Evolutionary conservation across 2,888 invertebrate species (phyloP).

Genomic region (Brachyopa scutellaris): DNA sequence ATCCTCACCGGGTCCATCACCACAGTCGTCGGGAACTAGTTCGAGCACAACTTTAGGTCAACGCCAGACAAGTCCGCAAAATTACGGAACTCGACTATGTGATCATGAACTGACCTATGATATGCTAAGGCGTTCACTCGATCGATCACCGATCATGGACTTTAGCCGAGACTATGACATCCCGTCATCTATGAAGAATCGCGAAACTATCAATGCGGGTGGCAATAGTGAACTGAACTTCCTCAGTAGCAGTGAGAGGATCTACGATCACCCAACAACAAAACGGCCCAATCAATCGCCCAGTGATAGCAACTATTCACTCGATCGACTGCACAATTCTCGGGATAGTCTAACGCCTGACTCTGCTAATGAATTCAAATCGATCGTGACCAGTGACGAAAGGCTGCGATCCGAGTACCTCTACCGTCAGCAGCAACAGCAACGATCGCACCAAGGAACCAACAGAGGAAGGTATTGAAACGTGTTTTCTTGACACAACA

Average conservation of each 20-base stretch:
- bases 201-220: constrained; percentile 80
- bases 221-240: constrained; percentile 81
- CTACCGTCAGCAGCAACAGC: constrained; percentile 76
- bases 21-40: constrained; percentile 77
- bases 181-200: constrained; percentile 76
- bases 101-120: constrained; percentile 81
- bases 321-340: constrained; percentile 74
- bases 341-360: constrained; percentile 75
- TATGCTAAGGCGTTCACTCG: constrained; percentile 79
- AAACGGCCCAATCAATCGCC: constrained; percentile 75
- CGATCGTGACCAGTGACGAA: constrained; percentile 69
- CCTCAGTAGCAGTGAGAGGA: constrained; percentile 79
- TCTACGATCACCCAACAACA: constrained; percentile 79
- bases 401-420: constrained; percentile 73
- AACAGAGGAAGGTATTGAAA: constrained; percentile 80
- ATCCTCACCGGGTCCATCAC: constrained; percentile 78
- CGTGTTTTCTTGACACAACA: constrained; percentile 49
- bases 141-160: constrained; percentile 81
- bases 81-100: constrained; percentile 80
- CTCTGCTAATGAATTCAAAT: constrained; percentile 73
- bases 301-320: constrained; percentile 77
- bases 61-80: constrained; percentile 80
- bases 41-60: constrained; percentile 66
- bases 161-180: constrained; percentile 80
- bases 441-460: constrained; percentile 73